A percentile compares a stretch with the other conserved stretches of the same genome.
Conservation (phyloP, 2,113 vertebrate species). For the Ardeotis arabs region DNA sequence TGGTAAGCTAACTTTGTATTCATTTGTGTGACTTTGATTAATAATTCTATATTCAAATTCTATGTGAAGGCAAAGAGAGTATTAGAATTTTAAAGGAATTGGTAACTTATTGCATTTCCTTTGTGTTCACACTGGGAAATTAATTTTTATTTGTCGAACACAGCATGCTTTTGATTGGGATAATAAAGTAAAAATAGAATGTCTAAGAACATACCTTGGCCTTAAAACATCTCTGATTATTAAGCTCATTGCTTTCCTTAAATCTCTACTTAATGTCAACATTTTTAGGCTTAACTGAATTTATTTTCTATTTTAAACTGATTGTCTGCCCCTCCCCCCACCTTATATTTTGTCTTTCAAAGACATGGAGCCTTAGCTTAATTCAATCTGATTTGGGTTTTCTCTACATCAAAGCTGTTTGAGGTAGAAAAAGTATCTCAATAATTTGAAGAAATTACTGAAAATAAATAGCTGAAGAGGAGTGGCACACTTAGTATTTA, state of each 20-base stretch:
- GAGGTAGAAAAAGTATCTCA: neutral
- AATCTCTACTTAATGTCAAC: neutral
- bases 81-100: neutral
- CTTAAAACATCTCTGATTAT: neutral
- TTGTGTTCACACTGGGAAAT: neutral
- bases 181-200: neutral
- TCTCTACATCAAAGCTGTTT: neutral
- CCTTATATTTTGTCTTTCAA: neutral
- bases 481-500: neutral
- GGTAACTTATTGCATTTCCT: neutral
- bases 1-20: neutral
- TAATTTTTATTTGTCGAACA: neutral
- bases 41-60: slow-evolving; percentile 44
- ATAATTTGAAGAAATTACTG: neutral
- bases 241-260: neutral
- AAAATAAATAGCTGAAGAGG: neutral
- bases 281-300: neutral
- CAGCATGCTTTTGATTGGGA: neutral
- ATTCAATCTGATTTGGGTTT: neutral
- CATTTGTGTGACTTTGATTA: slow-evolving; percentile 36
- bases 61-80: neutral
- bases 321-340: accelerated
- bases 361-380: neutral
- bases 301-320: neutral
- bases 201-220: neutral